A percentile compares a stretch with the other conserved stretches of the same genome.
These are phyloP conservation scores for Pollachius pollachius DNA, from an alignment of 2,113 vertebrate genomes.

Conservation along the genomic window DNA sequence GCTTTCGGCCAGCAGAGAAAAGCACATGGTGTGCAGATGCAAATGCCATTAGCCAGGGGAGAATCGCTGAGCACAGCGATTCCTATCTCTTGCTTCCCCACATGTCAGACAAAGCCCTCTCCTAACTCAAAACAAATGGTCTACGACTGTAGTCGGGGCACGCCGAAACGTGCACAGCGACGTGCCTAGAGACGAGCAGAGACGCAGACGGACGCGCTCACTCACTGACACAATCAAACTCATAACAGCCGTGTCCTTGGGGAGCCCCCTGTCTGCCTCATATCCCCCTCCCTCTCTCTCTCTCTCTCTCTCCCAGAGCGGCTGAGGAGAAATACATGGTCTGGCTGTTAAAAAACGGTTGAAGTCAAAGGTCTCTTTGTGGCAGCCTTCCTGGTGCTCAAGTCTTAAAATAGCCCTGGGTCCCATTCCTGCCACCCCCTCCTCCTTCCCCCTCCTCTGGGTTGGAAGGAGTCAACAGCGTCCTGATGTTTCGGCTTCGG, in stretches of 20 bases:
- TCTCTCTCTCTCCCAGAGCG: constrained; percentile 9
- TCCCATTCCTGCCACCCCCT: constrained; percentile 7
- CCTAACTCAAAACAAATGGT: constrained; percentile 36
- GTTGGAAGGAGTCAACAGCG: constrained; percentile 36
- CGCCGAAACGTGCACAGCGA: background rate
- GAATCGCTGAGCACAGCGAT: constrained; percentile 55
- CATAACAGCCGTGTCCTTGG: constrained; percentile 1
- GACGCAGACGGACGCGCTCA: constrained; percentile 7
- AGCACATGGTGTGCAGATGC: constrained; percentile 44
- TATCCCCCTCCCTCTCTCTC: constrained; percentile 7
- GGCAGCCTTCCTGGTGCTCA: constrained; percentile 39
- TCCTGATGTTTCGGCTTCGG: constrained; percentile 25
- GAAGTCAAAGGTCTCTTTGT: constrained; percentile 19
- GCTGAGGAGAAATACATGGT: constrained; percentile 13
- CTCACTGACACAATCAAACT: constrained; percentile 2
- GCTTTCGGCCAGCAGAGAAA: background rate
- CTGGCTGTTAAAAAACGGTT: constrained; percentile 8
- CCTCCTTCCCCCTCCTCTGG: background rate
- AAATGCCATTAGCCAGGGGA: constrained; percentile 52
- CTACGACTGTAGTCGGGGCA: background rate
- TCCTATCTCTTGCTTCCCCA: constrained; percentile 38
- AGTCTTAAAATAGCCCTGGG: constrained; percentile 33
- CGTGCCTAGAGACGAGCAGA: constrained; percentile 8
- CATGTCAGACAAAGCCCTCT: constrained; percentile 37
- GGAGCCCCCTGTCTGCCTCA: constrained; percentile 27